Evolutionary conservation across 92 coral and sea anemone species (phyloP).

Genomic region (Palythoa heliodiscus): DNA sequence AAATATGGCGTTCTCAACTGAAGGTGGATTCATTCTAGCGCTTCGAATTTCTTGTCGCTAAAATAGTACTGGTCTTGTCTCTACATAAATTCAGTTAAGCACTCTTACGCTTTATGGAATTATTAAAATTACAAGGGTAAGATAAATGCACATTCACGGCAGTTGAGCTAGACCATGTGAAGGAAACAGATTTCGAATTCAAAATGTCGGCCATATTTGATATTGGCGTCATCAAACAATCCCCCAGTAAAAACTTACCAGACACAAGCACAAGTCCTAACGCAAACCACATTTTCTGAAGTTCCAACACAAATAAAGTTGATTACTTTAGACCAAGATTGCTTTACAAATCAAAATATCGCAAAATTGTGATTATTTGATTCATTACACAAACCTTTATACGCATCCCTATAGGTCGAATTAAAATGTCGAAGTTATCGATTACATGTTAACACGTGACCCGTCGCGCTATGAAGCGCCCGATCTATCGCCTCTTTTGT

Average conservation of each 20-base stretch:
- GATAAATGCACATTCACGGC: not conserved
- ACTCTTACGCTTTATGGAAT: not conserved
- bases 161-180: not conserved
- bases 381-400: not conserved
- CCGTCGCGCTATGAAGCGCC: too few relatives aligned
- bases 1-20: not conserved
- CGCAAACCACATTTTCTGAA: slow-evolving; percentile 18
- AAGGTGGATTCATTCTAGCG: not conserved
- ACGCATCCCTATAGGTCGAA: not conserved
- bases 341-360: slow-evolving; percentile 1
- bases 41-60: not conserved
- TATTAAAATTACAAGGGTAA: not conserved
- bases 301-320: not conserved
- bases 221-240: slow-evolving; percentile 14
- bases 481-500: too few relatives aligned
- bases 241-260: slow-evolving; percentile 15
- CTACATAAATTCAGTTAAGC: not conserved
- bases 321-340: not conserved
- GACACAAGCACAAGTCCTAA: slow-evolving; percentile 8
- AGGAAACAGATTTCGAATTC: slow-evolving; percentile 1
- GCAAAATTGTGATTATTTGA: not conserved
- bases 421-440: not conserved
- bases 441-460: not conserved
- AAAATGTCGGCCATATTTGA: slow-evolving; percentile 25
- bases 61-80: not conserved